A percentile compares a stretch with the other conserved stretches of the same genome.
These are phyloP conservation scores for Lasioglossum morio DNA, from an alignment of 2,888 invertebrate species.

Conservation along the genomic window DNA sequence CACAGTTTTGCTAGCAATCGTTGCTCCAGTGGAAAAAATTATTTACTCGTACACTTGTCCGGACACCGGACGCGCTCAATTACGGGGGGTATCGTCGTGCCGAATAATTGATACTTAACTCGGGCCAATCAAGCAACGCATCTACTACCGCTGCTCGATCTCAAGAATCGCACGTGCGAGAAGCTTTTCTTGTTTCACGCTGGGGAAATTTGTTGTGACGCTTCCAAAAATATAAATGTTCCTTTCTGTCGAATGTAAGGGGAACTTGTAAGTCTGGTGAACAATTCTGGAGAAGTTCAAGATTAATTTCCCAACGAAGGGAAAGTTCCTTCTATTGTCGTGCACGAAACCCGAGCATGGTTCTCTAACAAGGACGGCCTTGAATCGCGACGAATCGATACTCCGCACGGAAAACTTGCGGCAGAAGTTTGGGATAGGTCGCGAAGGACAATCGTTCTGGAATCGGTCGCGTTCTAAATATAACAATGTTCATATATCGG, in stretches of 20 bases:
- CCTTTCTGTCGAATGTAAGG: too few species aligned
- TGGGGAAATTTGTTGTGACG: too few species aligned
- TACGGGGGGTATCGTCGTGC: neutral
- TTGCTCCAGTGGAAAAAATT: neutral
- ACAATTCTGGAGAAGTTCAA: neutral
- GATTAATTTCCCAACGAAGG: neutral
- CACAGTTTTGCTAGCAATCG: neutral
- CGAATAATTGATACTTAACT: conserved; percentile 2
- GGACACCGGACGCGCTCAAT: neutral
- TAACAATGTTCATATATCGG: conserved; percentile 31
- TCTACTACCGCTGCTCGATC: neutral
- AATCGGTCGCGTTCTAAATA: conserved; percentile 47
- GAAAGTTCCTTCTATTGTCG: conserved; percentile 3
- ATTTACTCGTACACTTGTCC: neutral
- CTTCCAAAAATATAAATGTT: too few species aligned
- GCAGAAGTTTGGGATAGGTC: conserved; percentile 33
- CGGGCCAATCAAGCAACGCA: neutral
- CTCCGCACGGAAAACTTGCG: neutral
- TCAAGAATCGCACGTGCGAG: neutral
- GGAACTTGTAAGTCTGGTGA: too few species aligned
- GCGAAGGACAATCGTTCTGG: conserved; percentile 35
- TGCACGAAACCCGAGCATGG: neutral
- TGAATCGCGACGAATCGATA: conserved; percentile 20
- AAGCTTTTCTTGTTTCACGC: neutral
- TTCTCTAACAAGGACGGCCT: neutral